Conservation (phyloP, 2,113 vertebrate genomes). For the Halcyon malimbica region DNA sequence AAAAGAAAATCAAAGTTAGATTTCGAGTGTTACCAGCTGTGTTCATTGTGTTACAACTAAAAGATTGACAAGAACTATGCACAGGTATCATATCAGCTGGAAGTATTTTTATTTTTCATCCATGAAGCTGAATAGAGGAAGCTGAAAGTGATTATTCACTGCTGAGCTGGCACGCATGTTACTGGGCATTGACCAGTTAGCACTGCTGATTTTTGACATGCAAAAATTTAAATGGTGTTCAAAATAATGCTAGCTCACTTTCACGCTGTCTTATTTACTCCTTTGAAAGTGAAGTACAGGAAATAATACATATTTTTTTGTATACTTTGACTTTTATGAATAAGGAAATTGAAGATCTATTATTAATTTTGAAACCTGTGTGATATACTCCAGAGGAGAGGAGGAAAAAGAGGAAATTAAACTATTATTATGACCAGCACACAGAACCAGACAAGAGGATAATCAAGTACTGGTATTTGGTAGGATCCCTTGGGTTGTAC, state of each 20-base stretch:
- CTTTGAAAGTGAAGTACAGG: neutral
- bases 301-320: neutral
- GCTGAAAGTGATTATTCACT: conserved; percentile 13
- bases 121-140: conserved; percentile 22
- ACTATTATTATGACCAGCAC: neutral
- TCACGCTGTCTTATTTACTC: neutral
- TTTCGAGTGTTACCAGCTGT: neutral
- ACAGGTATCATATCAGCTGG: neutral
- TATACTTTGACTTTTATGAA: neutral
- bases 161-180: neutral
- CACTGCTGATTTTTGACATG: neutral
- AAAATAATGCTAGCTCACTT: neutral
- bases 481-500: neutral
- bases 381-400: neutral
- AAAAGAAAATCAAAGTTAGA: neutral
- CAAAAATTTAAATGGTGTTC: conserved; percentile 22
- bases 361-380: neutral
- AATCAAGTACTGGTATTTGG: neutral
- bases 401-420: neutral
- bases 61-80: neutral
- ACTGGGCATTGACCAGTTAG: neutral
- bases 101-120: conserved; percentile 10
- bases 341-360: neutral
- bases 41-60: neutral
- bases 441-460: neutral